Evolutionary conservation across 2,113 vertebrate genomes (phyloP), one percentile per base, ranked within the genome.

Genomic region (Semicossyphus pulcher): DNA sequence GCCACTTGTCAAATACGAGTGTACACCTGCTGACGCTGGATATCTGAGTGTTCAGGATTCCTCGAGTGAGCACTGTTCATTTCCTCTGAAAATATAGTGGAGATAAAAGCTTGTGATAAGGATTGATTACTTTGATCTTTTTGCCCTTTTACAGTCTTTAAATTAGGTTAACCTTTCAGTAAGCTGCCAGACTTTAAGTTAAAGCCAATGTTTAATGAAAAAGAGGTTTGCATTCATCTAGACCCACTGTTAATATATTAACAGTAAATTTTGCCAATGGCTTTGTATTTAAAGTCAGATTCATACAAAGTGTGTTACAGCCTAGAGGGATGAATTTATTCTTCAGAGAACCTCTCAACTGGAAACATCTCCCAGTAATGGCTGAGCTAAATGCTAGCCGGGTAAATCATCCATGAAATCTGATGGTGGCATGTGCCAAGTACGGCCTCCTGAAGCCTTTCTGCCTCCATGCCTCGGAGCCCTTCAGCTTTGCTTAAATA

Each of bases 401-500:
- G 61, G 15, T 74, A 76, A 88, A 84, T 54, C 88, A 83, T 58
- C 78, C 83, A 68, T 88, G 76, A 86, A 88, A 88, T 88, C 34
- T 56, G 69, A 73, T 58, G 62, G 34, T 57, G 34, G 57, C 63
- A 48, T 58, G 25, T 61, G 53, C 61, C 49, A 62, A 54, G 41
- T 10, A 31, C 3, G 49, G 60, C 47, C 73, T 59, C 71, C 48
- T 59, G 14, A 29, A 75, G 20, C 64, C 66, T 47, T 36, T 71
- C 41, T 74, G 53, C 18, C 51, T 65, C 36, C 48, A 64, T 37
- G 73, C 56, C 63, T 86, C 76, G 49, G 31, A n/a, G 54, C 64
- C 54, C 67, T 34, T 34, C 29, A 72, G 37, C 47, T 7, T 18
- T 28, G 16, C 25, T 59, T 18, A 28, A 57, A 44, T 47, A 36